A percentile compares a stretch with the other conserved stretches of the same genome.
Conservation (phyloP, 2,113 vertebrate genomes). For the Acrocephalus kingi region DNA sequence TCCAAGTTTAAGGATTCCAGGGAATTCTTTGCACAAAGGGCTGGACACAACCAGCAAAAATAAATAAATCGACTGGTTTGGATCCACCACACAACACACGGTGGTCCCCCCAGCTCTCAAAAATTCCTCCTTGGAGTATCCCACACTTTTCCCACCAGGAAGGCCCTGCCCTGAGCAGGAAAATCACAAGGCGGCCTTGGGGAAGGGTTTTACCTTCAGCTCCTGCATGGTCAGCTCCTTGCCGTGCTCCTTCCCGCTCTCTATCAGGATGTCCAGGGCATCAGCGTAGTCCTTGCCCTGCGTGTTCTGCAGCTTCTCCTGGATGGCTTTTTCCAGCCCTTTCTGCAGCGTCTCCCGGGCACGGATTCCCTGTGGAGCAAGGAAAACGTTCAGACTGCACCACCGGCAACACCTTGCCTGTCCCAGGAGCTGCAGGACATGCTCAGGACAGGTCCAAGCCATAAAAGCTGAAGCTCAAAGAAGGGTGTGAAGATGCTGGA, state of each 20-base stretch:
- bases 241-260: slow-evolving; percentile 93
- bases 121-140: not conserved
- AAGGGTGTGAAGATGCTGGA: not conserved
- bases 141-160: not conserved
- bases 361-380: slow-evolving; percentile 83
- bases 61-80: not conserved
- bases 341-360: slow-evolving; percentile 91
- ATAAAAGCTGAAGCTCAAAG: not conserved
- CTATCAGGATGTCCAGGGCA: slow-evolving; percentile 91
- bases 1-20: rapidly evolving
- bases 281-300: slow-evolving; percentile 95
- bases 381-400: not conserved
- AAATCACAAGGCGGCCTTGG: rapidly evolving
- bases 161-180: not conserved
- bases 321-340: slow-evolving; percentile 92
- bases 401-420: rapidly evolving
- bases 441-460: not conserved
- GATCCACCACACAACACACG: not conserved
- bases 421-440: not conserved
- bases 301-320: slow-evolving; percentile 89
- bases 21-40: not conserved
- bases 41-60: not conserved
- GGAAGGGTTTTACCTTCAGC: slow-evolving; percentile 83
- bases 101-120: no score
- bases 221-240: slow-evolving; percentile 97